phyloP scores from a whole-genome alignment of 2,888 invertebrate genomes.

The Strigamia crassipes region DNA sequence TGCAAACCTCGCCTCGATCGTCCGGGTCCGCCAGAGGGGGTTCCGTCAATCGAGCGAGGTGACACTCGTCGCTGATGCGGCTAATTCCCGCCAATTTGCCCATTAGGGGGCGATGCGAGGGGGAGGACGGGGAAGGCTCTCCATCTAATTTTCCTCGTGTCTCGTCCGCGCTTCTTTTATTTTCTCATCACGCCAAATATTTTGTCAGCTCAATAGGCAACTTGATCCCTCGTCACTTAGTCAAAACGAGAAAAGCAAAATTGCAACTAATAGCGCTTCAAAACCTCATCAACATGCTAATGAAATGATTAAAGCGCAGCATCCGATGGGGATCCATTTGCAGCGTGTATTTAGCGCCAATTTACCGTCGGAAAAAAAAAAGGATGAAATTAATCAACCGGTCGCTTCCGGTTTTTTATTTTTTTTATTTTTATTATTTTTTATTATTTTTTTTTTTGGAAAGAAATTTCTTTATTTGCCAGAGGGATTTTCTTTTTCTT shows the following conservation, averaged over 20 bases:
- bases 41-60: slow-evolving; percentile 44
- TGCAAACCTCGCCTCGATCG: slow-evolving; percentile 11
- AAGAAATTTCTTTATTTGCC: background rate
- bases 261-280: slow-evolving; percentile 38
- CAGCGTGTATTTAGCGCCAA: background rate
- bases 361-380: too few species aligned
- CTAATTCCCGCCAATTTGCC: slow-evolving; percentile 45
- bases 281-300: slow-evolving; percentile 36
- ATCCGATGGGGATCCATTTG: slow-evolving; percentile 23
- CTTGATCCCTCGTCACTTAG: slow-evolving; percentile 42
- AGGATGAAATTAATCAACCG: too few species aligned
- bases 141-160: slow-evolving; percentile 38
- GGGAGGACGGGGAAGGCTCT: background rate
- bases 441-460: background rate
- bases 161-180: slow-evolving; percentile 28
- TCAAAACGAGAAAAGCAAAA: slow-evolving; percentile 40
- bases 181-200: slow-evolving; percentile 42
- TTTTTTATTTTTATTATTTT: background rate
- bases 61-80: slow-evolving; percentile 46
- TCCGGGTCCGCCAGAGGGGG: slow-evolving; percentile 24
- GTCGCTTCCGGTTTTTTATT: too few species aligned
- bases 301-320: slow-evolving; percentile 31
- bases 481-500: background rate
- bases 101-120: slow-evolving; percentile 43
- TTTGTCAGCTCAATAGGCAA: slow-evolving; percentile 38